phyloP scores from a whole-genome alignment of 2,113 vertebrate genomes.

The Saimiri boliviensis region DNA sequence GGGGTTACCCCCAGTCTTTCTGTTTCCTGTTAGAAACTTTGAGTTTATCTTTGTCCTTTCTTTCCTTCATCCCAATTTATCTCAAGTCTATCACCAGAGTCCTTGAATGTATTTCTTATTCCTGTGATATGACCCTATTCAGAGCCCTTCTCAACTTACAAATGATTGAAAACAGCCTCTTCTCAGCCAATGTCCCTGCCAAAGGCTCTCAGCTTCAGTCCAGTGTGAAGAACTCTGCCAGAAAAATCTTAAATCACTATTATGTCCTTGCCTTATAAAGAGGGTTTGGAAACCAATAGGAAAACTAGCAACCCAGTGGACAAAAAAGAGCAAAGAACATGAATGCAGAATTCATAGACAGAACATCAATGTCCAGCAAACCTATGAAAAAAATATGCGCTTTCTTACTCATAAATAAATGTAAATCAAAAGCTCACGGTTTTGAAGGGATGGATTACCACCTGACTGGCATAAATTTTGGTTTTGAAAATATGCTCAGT shows the following conservation, averaged over 20 bases:
- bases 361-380: background rate
- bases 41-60: conserved; percentile 5
- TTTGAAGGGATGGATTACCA: background rate
- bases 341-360: background rate
- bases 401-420: background rate
- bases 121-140: conserved; percentile 15
- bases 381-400: background rate
- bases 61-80: conserved; percentile 17
- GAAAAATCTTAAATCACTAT: background rate
- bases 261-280: background rate
- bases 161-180: conserved; percentile 64
- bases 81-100: conserved; percentile 20
- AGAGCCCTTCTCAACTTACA: conserved; percentile 16
- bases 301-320: background rate
- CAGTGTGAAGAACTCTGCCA: conserved; percentile 9
- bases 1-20: background rate
- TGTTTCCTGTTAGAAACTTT: conserved; percentile 49
- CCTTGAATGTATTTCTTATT: conserved; percentile 44
- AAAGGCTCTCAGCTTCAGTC: conserved; percentile 1
- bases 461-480: background rate
- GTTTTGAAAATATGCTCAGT: background rate
- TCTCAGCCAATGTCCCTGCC: conserved; percentile 2
- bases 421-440: background rate
- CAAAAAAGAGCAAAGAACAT: background rate
- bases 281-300: background rate